Evolutionary conservation across 2,797 vertebrate genomes (phyloP).

Genomic region (Acanthurus tractus): DNA sequence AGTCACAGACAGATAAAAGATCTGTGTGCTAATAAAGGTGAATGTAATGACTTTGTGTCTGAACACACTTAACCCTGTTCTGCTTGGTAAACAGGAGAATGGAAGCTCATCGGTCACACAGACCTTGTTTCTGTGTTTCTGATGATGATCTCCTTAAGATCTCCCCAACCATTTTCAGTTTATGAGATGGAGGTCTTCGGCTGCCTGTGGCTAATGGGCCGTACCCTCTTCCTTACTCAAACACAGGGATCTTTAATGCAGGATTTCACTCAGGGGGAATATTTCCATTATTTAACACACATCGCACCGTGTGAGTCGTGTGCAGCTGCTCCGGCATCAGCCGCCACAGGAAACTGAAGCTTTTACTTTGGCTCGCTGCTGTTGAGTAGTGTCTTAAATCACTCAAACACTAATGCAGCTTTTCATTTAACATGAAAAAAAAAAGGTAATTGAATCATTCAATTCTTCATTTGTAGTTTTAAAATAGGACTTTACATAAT

Average conservation of each 20-base stretch:
- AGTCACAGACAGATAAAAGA: slow-evolving; percentile 21
- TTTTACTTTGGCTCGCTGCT: not conserved
- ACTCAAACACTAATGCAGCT: not conserved
- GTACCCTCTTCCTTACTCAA: slow-evolving; percentile 56
- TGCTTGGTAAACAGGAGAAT: slow-evolving; percentile 8
- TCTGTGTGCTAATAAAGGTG: slow-evolving; percentile 18
- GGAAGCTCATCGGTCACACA: slow-evolving; percentile 22
- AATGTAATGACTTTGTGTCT: slow-evolving; percentile 37
- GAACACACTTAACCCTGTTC: slow-evolving; percentile 1
- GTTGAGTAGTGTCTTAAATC: not conserved
- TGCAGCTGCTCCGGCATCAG: slow-evolving; percentile 26
- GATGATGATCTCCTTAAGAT: not conserved
- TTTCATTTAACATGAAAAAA: not conserved
- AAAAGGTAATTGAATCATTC: not conserved
- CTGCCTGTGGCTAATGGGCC: slow-evolving; percentile 67
- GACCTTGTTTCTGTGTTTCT: not conserved
- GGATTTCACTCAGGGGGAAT: slow-evolving; percentile 54
- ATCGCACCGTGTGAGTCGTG: not conserved
- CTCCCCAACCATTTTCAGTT: slow-evolving; percentile 1
- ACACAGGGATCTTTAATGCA: slow-evolving; percentile 59
- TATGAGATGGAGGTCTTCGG: slow-evolving; percentile 17
- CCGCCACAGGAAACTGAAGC: not conserved
- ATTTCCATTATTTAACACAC: slow-evolving; percentile 67
- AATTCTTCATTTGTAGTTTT: slow-evolving; percentile 7
- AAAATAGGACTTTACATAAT: slow-evolving; percentile 11